Percentiles rank a stretch among this genome's conserved stretches.
These are phyloP conservation scores for Ephialtes manifestator DNA, from an alignment of 2,888 invertebrate species.

Conservation along the genomic window DNA sequence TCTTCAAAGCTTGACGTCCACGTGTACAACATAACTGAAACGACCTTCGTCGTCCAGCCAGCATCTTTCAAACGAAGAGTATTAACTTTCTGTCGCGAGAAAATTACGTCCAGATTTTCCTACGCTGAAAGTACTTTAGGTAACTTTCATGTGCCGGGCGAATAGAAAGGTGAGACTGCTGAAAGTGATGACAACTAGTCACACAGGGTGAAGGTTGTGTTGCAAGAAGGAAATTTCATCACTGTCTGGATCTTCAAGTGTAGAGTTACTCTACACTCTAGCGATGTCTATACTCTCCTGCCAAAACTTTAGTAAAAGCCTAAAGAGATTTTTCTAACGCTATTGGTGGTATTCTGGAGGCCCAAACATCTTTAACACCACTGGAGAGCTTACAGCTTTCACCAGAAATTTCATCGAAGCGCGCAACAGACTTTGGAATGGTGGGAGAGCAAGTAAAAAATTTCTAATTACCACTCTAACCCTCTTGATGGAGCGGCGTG, in stretches of 20 bases:
- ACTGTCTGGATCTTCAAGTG: conserved; percentile 6
- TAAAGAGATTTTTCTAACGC: conserved; percentile 46
- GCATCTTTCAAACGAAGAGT: conserved; percentile 17
- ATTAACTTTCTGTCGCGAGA: conserved; percentile 43
- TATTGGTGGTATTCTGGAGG: background rate
- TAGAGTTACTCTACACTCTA: background rate
- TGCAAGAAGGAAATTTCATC: background rate
- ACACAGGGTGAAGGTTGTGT: background rate
- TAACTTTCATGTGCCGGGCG: background rate
- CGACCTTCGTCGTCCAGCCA: background rate
- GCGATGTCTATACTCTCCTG: background rate
- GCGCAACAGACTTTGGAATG: background rate
- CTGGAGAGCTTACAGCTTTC: background rate
- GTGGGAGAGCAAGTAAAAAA: conserved; percentile 1
- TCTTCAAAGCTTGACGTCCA: too few relatives aligned
- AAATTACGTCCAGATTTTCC: conserved; percentile 38
- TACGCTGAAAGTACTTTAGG: conserved; percentile 23
- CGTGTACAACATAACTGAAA: too few relatives aligned
- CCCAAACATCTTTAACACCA: conserved; percentile 22
- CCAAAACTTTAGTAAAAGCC: conserved; percentile 35
- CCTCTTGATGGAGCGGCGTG: background rate
- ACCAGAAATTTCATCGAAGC: background rate
- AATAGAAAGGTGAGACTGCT: background rate
- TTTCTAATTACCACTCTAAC: conserved; percentile 10
- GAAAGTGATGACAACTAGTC: background rate